These are phyloP conservation scores for Drosophila seguyi DNA, from an alignment of 1,140 invertebrate species.

Conservation along the genomic window DNA sequence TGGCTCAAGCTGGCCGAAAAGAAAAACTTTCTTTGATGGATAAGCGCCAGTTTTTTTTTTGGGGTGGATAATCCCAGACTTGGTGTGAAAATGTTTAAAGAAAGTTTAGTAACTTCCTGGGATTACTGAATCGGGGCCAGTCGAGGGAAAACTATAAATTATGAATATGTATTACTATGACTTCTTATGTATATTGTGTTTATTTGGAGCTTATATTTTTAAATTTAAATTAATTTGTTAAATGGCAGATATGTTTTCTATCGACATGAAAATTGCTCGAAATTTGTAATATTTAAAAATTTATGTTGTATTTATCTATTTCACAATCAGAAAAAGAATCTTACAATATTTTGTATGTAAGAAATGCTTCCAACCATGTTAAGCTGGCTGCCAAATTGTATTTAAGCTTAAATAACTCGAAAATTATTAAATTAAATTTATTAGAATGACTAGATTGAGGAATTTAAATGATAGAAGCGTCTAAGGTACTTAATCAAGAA, in stretches of 20 bases:
- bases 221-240: too few species aligned
- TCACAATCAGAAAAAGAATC: too few species aligned
- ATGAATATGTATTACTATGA: not conserved
- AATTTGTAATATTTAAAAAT: not conserved
- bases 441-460: not conserved
- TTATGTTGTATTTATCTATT: not conserved
- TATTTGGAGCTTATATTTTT: not conserved
- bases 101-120: constrained; percentile 57
- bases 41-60: constrained; percentile 58
- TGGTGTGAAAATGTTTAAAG: constrained; percentile 70
- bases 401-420: not conserved
- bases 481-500: constrained; percentile 6
- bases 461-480: not conserved
- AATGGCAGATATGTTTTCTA: not conserved
- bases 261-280: not conserved
- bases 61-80: constrained; percentile 24
- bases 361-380: too few species aligned
- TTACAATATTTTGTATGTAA: too few species aligned
- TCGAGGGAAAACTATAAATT: not conserved
- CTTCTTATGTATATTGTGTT: not conserved
- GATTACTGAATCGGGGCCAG: constrained; percentile 20
- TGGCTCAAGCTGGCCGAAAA: constrained; percentile 65
- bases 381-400: not conserved
- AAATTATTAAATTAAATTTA: not conserved
- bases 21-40: constrained; percentile 79